Evolutionary conservation across 1,140 invertebrate genomes (phyloP).

Genomic region (Aleiodes sp.): DNA sequence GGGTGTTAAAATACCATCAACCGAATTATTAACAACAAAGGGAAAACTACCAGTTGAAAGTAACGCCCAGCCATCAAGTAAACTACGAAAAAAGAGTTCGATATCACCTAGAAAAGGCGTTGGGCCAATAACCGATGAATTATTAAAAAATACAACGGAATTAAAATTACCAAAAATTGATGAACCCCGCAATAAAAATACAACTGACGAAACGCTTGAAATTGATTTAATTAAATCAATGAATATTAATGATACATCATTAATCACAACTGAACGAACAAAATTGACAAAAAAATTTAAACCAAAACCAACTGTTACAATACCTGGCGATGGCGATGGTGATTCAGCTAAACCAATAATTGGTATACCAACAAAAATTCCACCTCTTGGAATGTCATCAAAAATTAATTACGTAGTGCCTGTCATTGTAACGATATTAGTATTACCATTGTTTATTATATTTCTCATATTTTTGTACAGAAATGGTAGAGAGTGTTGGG

Average conservation of each 20-base stretch:
- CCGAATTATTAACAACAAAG: not conserved
- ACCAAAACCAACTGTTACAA: slow-evolving; percentile 58
- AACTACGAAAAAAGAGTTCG: slow-evolving; percentile 33
- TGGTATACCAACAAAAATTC: slow-evolving; percentile 43
- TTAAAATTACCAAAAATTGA: not conserved
- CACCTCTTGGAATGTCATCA: slow-evolving; percentile 45
- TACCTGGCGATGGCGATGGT: slow-evolving; percentile 44
- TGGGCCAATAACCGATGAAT: not conserved
- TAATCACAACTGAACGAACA: slow-evolving; percentile 22
- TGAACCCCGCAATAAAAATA: too few relatives aligned
- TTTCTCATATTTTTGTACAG: slow-evolving; percentile 71
- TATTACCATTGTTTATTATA: slow-evolving; percentile 72
- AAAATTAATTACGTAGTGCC: slow-evolving; percentile 73
- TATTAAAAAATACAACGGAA: not conserved
- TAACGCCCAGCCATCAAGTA: slow-evolving; percentile 17
- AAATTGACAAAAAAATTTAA: slow-evolving; percentile 46
- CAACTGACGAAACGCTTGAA: not conserved
- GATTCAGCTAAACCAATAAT: slow-evolving; percentile 50
- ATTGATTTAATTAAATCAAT: not conserved
- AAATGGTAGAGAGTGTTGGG: slow-evolving; percentile 77
- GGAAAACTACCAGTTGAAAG: slow-evolving; percentile 27
- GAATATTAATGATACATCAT: slow-evolving; percentile 9
- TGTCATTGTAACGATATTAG: slow-evolving; percentile 72
- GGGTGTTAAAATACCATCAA: not conserved
- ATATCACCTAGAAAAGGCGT: slow-evolving; percentile 32